A percentile compares a stretch with the other conserved stretches of the same genome.
These are phyloP conservation scores for Oncorhynchus gorbuscha DNA, from an alignment of 2,113 vertebrate species.

Conservation along the genomic window DNA sequence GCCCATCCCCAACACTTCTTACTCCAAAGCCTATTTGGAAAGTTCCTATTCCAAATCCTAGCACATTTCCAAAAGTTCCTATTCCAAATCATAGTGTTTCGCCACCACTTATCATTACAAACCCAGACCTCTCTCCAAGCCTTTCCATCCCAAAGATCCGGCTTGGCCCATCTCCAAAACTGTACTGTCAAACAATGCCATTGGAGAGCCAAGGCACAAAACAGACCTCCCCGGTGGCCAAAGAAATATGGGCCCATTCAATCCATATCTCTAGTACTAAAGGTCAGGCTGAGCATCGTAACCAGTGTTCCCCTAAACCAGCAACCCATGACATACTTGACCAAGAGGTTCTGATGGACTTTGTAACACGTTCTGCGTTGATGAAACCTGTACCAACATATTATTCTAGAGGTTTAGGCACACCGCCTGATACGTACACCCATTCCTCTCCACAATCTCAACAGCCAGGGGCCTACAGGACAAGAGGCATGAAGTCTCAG, in stretches of 20 bases:
- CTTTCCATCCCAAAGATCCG: slow-evolving; percentile 40
- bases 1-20: background rate
- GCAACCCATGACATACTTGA: slow-evolving; percentile 39
- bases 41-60: slow-evolving; percentile 4
- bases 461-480: slow-evolving; percentile 23
- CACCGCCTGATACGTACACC: slow-evolving; percentile 5
- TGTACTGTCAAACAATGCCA: slow-evolving; percentile 24
- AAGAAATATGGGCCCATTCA: slow-evolving; percentile 47
- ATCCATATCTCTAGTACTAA: slow-evolving; percentile 59
- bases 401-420: background rate
- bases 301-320: slow-evolving; percentile 15
- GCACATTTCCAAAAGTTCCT: too few species aligned
- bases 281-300: slow-evolving; percentile 7
- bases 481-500: slow-evolving; percentile 12
- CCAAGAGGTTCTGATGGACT: slow-evolving; percentile 49
- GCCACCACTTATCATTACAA: slow-evolving; percentile 24
- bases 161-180: slow-evolving; percentile 47
- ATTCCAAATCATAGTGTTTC: slow-evolving; percentile 40
- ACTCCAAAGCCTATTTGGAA: slow-evolving; percentile 5
- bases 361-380: slow-evolving; percentile 23
- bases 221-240: slow-evolving; percentile 41
- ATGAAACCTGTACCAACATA: slow-evolving; percentile 21
- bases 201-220: slow-evolving; percentile 25
- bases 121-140: slow-evolving; percentile 44
- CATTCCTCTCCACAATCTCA: background rate